Conservation (phyloP, 1,140 invertebrate genomes). For the Neodiprion virginianus region DNA sequence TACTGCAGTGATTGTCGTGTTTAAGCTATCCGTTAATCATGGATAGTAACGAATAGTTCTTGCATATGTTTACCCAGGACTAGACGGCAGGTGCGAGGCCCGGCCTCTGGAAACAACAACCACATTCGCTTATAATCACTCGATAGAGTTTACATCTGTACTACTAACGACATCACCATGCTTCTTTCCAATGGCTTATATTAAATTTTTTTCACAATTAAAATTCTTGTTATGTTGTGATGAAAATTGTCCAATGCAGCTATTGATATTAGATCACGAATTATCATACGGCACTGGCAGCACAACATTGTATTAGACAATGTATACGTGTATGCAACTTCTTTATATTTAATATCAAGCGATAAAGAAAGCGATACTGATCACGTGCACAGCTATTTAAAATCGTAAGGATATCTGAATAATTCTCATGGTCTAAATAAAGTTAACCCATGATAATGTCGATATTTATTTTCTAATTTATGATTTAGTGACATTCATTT, state of each 20-base stretch:
- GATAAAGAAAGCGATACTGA: no score
- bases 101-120: conserved; percentile 59
- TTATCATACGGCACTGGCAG: background rate
- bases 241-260: no score
- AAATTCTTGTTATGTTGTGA: background rate
- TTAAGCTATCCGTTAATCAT: background rate
- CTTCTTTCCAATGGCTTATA: conserved; percentile 6
- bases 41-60: background rate
- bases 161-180: conserved; percentile 14
- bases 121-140: conserved; percentile 56
- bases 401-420: background rate
- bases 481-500: background rate
- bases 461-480: background rate
- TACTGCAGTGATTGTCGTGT: no score
- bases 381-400: background rate
- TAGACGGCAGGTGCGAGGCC: conserved; percentile 56
- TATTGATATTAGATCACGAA: conserved; percentile 13
- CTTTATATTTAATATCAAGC: no score
- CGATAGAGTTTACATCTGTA: conserved; percentile 17
- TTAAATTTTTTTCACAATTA: conserved; percentile 9
- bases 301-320: conserved; percentile 17
- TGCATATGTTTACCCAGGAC: conserved; percentile 51
- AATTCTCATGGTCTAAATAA: background rate
- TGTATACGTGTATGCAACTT: conserved; percentile 24
- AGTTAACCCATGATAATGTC: background rate